Evolutionary conservation across 1,140 invertebrate species (phyloP), one percentile per base, ranked within the genome.

Genomic region (Zaprionus ghesquierei): DNA sequence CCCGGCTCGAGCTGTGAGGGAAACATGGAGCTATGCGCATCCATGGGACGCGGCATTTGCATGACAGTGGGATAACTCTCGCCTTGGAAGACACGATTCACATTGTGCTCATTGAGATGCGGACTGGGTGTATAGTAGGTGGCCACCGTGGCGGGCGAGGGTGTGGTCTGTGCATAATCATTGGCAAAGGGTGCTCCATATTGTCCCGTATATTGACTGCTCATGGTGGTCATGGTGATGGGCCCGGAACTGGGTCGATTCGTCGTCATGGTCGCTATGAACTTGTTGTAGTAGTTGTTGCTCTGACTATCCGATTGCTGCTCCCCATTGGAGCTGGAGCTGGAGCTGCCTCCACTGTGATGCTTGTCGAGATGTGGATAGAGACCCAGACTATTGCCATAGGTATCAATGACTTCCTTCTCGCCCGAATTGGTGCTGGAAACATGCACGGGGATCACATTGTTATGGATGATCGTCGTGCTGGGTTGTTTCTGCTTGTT

Each of bases 401-500:
- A 91, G 13, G 75, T 75, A 15, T 91, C 90, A 13, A 91, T 18
- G 0, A 89, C 66, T 31, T 91, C 90, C 53, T 82, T 90, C 35
- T 90, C 87, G 5, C 87, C 90, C 1, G 87, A 89, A 25, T 62
- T 86, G 0, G 86, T 90, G 49, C 81, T 76, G 20, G 90, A 68
- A 23, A 91, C 5, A 54, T 90, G 87, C 0, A 90, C 81, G 0
- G 90, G 90, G 27, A 91, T 90, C 8, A 92, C 86, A 58, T 92
- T 92, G 50, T 92, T 92, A 73, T 92, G 91, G 5, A 92, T 92
- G n/a, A 92, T 92, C 5, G 91, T 91, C 0, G 87, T 91, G 18
- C 64, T 69, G 0, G 90, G 81, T 12, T 50, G 62, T 20, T 46
- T 50, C 44, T 75, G 13, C 35, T 87, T 87, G 51, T 56, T 89